Evolutionary conservation across 2,113 vertebrate species (phyloP).

Genomic region (Phoxinus phoxinus): DNA sequence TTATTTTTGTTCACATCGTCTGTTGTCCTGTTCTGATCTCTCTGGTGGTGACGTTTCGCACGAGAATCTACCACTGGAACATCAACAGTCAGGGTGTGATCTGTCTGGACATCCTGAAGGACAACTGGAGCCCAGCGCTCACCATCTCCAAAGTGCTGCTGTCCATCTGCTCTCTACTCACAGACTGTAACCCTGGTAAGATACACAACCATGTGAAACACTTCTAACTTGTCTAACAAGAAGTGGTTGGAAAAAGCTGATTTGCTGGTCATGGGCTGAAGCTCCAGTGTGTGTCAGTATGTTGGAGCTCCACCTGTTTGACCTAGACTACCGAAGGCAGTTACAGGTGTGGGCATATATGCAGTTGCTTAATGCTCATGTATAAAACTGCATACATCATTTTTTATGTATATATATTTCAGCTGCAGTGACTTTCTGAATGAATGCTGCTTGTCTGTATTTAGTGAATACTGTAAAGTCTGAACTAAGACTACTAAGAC

Average conservation of each 20-base stretch:
- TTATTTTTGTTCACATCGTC: not conserved
- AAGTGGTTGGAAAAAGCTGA: not conserved
- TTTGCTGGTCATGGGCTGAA: slow-evolving; percentile 63
- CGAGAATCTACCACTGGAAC: slow-evolving; percentile 97
- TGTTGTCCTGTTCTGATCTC: slow-evolving; percentile 16
- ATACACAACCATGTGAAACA: not conserved
- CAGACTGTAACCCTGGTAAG: slow-evolving; percentile 97
- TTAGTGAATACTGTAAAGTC: too few species aligned
- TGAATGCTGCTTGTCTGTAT: too few species aligned
- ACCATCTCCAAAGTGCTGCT: slow-evolving; percentile 96
- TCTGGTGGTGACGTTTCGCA: slow-evolving; percentile 94
- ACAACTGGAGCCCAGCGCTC: slow-evolving; percentile 94
- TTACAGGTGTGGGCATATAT: slow-evolving; percentile 80
- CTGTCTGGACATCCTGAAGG: slow-evolving; percentile 96
- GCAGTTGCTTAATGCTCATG: slow-evolving; percentile 75
- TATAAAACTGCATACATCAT: slow-evolving; percentile 70
- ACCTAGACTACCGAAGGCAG: slow-evolving; percentile 78
- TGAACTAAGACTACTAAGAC: too few species aligned
- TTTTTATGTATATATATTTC: too few species aligned
- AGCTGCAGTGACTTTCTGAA: not conserved
- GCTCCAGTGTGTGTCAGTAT: slow-evolving; percentile 63
- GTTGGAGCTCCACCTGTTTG: slow-evolving; percentile 62
- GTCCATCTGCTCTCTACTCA: slow-evolving; percentile 97
- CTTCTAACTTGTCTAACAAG: not conserved
- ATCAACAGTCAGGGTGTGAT: slow-evolving; percentile 98